A percentile compares a stretch with the other conserved stretches of the same genome.
Evolutionary conservation across 2,888 invertebrate genomes (phyloP).

Genomic region (Achlya flavicornis): DNA sequence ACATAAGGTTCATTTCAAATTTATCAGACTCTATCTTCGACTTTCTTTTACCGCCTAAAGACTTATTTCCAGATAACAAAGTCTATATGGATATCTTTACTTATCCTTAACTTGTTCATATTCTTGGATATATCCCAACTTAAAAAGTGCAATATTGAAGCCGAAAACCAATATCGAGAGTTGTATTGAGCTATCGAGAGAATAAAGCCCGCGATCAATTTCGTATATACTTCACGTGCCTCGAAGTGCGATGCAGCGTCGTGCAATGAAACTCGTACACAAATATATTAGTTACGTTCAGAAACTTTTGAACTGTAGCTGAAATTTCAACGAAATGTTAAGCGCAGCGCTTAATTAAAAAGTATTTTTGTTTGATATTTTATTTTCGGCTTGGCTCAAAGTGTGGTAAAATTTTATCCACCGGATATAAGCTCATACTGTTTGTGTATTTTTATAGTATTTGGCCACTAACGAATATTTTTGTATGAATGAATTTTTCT

Average conservation of each 20-base stretch:
- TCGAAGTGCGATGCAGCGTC: constrained; percentile 17
- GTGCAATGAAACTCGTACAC: constrained; percentile 1
- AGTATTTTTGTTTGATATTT: neutral
- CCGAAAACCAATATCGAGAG: constrained; percentile 42
- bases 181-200: constrained; percentile 28
- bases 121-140: constrained; percentile 20
- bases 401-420: neutral
- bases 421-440: neutral
- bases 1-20: too few species aligned
- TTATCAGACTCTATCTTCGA: too few species aligned
- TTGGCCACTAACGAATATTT: neutral
- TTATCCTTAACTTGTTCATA: neutral
- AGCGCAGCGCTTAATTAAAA: neutral
- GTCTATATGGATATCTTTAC: neutral
- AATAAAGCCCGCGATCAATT: constrained; percentile 35
- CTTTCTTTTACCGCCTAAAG: too few species aligned
- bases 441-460: neutral
- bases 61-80: too few species aligned
- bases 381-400: neutral
- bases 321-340: neutral
- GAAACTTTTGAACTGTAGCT: neutral
- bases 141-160: constrained; percentile 45
- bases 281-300: neutral
- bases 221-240: constrained; percentile 38
- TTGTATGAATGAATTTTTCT: too few species aligned